Percentiles rank a stretch among this genome's conserved stretches.
These are phyloP conservation scores for Perca schrenkii DNA, from an alignment of 2,113 vertebrate species.

Conservation along the genomic window DNA sequence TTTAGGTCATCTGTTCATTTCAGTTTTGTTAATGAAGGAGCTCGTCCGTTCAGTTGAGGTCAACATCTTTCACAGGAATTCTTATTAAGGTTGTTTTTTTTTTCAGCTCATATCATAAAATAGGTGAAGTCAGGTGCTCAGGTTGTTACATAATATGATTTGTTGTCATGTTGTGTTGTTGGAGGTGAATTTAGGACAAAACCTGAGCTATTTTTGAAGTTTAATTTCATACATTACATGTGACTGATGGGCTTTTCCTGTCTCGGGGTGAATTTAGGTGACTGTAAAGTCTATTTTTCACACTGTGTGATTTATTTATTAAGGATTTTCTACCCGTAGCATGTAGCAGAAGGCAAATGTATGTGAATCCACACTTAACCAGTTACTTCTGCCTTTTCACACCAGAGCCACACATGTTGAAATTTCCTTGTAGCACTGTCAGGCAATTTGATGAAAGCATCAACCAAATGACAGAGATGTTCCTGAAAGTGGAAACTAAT, in stretches of 20 bases:
- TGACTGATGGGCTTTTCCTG: not conserved
- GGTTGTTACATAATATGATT: not conserved
- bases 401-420: not conserved
- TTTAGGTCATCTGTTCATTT: not conserved
- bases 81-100: not conserved
- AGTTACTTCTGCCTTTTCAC: constrained; percentile 36
- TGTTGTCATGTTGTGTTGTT: not conserved
- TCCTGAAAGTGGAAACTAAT: not conserved
- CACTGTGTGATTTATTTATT: not conserved
- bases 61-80: not conserved
- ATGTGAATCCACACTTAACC: constrained; percentile 16
- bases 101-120: not conserved
- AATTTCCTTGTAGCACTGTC: not conserved
- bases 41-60: constrained; percentile 7
- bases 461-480: not conserved
- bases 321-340: not conserved
- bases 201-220: not conserved
- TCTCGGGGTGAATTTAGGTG: not conserved
- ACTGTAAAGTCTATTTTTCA: not conserved
- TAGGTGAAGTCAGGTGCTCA: not conserved
- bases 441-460: not conserved
- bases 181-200: not conserved
- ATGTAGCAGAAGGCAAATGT: not conserved
- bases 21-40: not conserved
- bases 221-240: not conserved